phyloP scores from a whole-genome alignment of 2,797 vertebrate genomes.

The Corythornis leucogaster region DNA sequence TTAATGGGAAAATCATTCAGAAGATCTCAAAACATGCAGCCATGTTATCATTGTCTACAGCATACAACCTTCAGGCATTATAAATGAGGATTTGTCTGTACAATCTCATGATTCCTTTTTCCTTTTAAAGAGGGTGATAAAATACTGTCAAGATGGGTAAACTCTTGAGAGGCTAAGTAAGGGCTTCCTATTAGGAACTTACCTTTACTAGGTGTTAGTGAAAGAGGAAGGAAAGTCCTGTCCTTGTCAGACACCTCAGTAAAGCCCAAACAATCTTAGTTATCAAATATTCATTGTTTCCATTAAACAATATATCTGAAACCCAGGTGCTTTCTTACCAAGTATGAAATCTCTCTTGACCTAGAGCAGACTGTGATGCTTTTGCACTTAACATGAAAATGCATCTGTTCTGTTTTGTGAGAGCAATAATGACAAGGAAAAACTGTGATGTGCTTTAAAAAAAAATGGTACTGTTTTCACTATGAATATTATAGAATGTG shows the following conservation, averaged over 20 bases:
- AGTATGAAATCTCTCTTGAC: background rate
- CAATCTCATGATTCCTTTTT: background rate
- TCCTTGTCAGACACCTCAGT: background rate
- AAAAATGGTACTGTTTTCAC: background rate
- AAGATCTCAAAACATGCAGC: background rate
- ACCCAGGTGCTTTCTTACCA: background rate
- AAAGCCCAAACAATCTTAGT: background rate
- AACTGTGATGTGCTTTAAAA: background rate
- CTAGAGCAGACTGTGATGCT: background rate
- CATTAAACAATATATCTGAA: background rate
- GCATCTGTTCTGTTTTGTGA: background rate
- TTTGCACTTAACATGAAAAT: background rate
- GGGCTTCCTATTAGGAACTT: background rate
- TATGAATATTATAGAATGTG: background rate
- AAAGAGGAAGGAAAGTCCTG: background rate
- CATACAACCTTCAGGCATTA: background rate
- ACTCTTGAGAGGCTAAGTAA: background rate
- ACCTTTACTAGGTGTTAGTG: background rate
- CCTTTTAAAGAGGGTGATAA: background rate
- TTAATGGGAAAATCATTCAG: background rate
- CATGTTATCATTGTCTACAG: background rate
- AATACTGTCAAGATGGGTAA: background rate
- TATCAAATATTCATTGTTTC: background rate
- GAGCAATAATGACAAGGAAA: background rate
- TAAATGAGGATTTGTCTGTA: background rate